Conservation (phyloP, 2,888 invertebrate genomes). For the Caenorhabditis angaria region DNA sequence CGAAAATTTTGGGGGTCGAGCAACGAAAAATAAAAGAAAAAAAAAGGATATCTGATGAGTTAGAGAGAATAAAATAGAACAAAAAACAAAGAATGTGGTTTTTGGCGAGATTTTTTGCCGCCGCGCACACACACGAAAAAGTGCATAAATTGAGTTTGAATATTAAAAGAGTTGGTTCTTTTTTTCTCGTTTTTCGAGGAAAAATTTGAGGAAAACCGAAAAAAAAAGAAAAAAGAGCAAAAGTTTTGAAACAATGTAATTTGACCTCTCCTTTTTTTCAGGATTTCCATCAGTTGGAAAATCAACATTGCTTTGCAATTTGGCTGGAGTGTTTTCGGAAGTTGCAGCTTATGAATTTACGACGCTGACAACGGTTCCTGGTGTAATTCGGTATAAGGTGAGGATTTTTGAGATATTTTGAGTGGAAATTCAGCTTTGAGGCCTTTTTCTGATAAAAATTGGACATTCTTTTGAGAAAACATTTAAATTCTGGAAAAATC, state of each 20-base stretch:
- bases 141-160: background rate
- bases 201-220: background rate
- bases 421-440: background rate
- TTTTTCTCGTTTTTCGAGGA: too few relatives aligned
- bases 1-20: background rate
- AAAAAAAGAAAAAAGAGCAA: background rate
- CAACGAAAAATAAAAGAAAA: background rate
- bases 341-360: conserved; percentile 99
- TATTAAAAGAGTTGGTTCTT: background rate
- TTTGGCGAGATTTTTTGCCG: background rate
- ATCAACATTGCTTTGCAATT: conserved; percentile 91
- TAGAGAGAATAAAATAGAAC: background rate
- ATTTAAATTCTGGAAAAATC: too few relatives aligned
- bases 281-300: conserved; percentile 99
- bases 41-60: background rate
- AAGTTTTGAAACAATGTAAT: background rate
- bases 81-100: background rate
- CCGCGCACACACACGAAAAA: background rate
- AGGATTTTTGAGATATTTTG: background rate
- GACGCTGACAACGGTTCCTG: conserved; percentile 97
- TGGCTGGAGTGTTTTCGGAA: conserved; percentile 99
- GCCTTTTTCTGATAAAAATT: background rate
- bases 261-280: conserved; percentile 67
- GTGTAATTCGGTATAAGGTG: conserved; percentile 79
- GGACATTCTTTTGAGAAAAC: too few relatives aligned